These are phyloP conservation scores for Paramuricea clavata DNA, from an alignment of 92 coral and sea anemone species.

Conservation along the genomic window DNA sequence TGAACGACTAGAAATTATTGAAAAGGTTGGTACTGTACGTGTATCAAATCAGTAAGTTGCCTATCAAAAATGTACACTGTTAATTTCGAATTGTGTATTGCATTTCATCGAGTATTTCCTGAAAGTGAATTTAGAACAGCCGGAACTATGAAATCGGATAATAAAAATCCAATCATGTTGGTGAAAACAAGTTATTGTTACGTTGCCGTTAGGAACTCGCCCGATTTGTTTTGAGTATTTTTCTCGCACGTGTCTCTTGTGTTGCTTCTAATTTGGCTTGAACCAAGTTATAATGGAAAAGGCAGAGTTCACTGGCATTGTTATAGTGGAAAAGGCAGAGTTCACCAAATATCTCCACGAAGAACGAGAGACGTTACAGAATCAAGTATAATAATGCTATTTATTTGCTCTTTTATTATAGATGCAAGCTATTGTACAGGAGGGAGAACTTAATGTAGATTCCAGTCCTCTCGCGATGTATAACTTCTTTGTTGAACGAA, in stretches of 20 bases:
- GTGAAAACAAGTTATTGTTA: no score
- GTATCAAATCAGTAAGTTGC: neutral
- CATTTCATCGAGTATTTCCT: no score
- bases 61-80: no score
- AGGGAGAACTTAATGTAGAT: slow-evolving; percentile 88
- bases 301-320: neutral
- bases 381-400: neutral
- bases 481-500: slow-evolving; percentile 93
- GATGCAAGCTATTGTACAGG: slow-evolving; percentile 97
- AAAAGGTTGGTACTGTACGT: slow-evolving; percentile 64
- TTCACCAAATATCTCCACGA: neutral
- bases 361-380: neutral
- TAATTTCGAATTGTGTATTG: no score
- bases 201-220: no score
- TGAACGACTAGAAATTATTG: slow-evolving; percentile 94
- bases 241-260: no score
- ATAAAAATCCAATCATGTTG: no score
- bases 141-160: no score
- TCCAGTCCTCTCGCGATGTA: slow-evolving; percentile 98
- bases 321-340: neutral
- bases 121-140: no score
- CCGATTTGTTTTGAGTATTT: no score
- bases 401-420: slow-evolving; percentile 28
- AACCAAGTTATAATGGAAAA: no score
- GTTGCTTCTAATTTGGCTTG: no score